phyloP scores from a whole-genome alignment of 2,888 invertebrate genomes.

The Dioctria linearis region DNA sequence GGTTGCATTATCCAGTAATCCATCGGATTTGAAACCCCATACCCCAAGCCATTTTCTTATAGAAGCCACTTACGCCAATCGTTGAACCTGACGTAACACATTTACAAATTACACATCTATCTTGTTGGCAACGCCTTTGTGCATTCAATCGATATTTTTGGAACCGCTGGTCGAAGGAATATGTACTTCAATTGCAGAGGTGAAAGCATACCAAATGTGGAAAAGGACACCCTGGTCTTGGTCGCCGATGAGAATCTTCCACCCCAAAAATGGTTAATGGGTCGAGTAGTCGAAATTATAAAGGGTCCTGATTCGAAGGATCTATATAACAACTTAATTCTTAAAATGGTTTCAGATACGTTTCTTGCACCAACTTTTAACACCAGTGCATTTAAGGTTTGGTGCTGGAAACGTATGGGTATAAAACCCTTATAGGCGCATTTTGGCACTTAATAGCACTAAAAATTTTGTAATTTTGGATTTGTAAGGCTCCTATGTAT shows the following conservation, averaged over 20 bases:
- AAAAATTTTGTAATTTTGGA: too few species aligned
- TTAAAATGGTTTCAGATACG: too few species aligned
- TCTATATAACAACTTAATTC: neutral
- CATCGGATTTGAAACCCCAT: neutral
- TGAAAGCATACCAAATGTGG: neutral
- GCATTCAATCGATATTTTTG: conserved; percentile 11
- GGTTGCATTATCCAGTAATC: conserved; percentile 52
- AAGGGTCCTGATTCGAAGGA: neutral
- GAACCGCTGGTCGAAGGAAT: conserved; percentile 16
- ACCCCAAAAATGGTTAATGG: too few species aligned
- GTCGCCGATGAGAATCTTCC: too few species aligned
- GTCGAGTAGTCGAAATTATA: too few species aligned
- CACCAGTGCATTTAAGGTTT: too few species aligned
- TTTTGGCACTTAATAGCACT: too few species aligned
- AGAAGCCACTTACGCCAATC: neutral
- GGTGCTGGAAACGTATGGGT: too few species aligned
- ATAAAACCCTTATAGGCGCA: neutral
- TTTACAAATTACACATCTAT: neutral
- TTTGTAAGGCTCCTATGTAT: too few species aligned
- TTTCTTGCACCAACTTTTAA: too few species aligned
- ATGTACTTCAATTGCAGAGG: conserved; percentile 1
- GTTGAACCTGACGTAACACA: neutral
- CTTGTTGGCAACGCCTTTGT: conserved; percentile 6
- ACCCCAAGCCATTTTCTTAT: conserved; percentile 33
- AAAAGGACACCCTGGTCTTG: neutral